Percentiles rank a stretch among this genome's conserved stretches.
phyloP scores from a whole-genome alignment of 2,888 invertebrate species.

The Bellardia pandia region DNA sequence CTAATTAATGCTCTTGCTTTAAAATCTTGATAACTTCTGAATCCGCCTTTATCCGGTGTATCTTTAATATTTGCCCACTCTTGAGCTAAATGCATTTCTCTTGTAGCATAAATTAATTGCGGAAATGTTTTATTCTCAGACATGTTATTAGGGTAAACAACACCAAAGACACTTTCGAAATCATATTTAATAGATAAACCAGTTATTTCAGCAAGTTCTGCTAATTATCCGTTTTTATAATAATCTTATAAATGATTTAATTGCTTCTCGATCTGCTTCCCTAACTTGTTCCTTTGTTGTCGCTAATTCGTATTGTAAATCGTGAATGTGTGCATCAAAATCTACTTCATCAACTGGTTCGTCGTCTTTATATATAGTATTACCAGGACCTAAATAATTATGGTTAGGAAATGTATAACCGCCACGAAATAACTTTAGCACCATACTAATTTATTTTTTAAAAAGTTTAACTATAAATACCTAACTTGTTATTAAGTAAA shows the following conservation, averaged over 20 bases:
- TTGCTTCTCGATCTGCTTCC: conserved; percentile 35
- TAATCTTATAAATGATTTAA: conserved; percentile 48
- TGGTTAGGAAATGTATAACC: no score
- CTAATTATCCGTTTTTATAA: conserved; percentile 20
- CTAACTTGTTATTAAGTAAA: no score
- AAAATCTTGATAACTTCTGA: neutral
- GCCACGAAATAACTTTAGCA: no score
- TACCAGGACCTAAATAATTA: no score
- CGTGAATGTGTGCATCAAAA: conserved; percentile 48
- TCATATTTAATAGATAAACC: conserved; percentile 48
- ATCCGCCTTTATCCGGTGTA: neutral
- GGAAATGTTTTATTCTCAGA: conserved; percentile 5
- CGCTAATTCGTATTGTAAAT: conserved; percentile 50
- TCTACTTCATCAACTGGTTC: conserved; percentile 47
- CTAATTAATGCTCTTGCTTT: neutral
- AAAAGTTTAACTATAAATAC: no score
- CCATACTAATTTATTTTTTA: no score
- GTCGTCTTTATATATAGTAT: no score
- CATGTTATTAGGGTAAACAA: conserved; percentile 11
- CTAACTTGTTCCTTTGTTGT: conserved; percentile 41
- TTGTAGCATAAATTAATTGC: conserved; percentile 23
- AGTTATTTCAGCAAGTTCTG: conserved; percentile 34
- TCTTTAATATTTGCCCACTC: conserved; percentile 28
- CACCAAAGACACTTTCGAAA: conserved; percentile 44
- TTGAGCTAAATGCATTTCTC: conserved; percentile 48